These are phyloP conservation scores for Paraescarpia echinospica DNA, from an alignment of 1,140 invertebrate species.

Conservation along the genomic window DNA sequence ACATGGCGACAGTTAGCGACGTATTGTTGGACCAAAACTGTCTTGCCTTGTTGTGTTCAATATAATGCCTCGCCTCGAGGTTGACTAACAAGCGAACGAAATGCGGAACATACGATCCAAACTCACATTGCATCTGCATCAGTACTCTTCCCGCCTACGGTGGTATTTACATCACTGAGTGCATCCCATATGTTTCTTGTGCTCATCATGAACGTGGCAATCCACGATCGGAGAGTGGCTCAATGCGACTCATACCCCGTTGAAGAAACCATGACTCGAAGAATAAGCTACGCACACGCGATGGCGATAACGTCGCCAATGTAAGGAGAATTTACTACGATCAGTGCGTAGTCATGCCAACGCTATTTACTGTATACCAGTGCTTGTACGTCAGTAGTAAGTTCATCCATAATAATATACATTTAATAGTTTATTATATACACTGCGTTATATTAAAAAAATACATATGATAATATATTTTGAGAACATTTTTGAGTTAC, in stretches of 20 bases:
- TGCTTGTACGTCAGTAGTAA: neutral
- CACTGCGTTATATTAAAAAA: neutral
- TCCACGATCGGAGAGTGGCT: neutral
- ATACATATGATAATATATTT: neutral
- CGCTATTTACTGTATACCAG: neutral
- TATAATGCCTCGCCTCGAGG: neutral
- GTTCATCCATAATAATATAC: neutral
- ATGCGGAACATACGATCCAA: neutral
- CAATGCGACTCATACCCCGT: neutral
- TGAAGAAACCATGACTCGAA: neutral
- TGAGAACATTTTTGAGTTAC: neutral
- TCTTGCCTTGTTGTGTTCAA: neutral
- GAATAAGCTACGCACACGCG: neutral
- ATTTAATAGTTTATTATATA: neutral
- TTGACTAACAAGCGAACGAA: neutral
- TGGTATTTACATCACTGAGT: neutral
- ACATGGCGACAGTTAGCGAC: neutral
- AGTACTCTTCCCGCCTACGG: neutral
- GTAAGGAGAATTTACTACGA: neutral
- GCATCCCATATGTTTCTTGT: slow-evolving; percentile 5
- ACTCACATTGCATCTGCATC: neutral
- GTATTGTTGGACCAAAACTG: neutral
- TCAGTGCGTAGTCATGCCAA: neutral
- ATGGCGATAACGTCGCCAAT: neutral
- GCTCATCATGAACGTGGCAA: neutral